Percentiles rank a stretch among this genome's conserved stretches.
phyloP scores from a whole-genome alignment of 2,888 invertebrate species.

The Aphidius colemani region DNA sequence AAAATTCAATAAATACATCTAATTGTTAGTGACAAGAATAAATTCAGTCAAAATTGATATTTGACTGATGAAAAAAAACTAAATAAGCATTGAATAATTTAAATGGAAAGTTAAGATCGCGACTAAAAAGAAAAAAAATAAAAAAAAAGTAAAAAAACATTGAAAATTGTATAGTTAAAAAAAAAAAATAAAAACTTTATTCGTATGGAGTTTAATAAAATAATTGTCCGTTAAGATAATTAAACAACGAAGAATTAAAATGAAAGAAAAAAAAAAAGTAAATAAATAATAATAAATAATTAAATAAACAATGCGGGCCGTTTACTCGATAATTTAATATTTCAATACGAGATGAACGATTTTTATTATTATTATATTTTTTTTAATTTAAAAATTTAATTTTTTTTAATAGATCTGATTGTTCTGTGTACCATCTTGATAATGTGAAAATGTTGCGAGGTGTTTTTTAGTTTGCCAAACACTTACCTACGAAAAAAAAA shows the following conservation, averaged over 20 bases:
- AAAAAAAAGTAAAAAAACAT: constrained; percentile 41
- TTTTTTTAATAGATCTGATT: constrained; percentile 41
- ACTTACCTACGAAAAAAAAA: constrained; percentile 26
- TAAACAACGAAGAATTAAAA: constrained; percentile 55
- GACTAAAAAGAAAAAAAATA: constrained; percentile 34
- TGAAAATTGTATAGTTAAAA: constrained; percentile 54
- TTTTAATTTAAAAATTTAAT: constrained; percentile 11
- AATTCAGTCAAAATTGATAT: not conserved
- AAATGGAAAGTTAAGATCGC: constrained; percentile 40
- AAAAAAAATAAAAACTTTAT: constrained; percentile 43
- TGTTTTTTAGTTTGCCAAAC: constrained; percentile 44
- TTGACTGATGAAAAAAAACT: constrained; percentile 29
- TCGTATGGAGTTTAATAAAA: constrained; percentile 52
- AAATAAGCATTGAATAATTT: constrained; percentile 16
- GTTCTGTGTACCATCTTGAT: constrained; percentile 40
- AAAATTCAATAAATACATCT: constrained; percentile 41
- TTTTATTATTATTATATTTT: constrained; percentile 1
- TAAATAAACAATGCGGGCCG: not conserved
- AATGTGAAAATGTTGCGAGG: constrained; percentile 30
- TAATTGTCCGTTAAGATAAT: constrained; percentile 56
- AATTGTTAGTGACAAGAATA: constrained; percentile 44
- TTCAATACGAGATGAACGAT: constrained; percentile 18
- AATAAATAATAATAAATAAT: constrained; percentile 9
- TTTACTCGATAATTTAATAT: not conserved
- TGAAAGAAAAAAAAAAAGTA: constrained; percentile 14